These are phyloP conservation scores for Actias luna DNA, from an alignment of 2,888 invertebrate genomes.

Conservation along the genomic window DNA sequence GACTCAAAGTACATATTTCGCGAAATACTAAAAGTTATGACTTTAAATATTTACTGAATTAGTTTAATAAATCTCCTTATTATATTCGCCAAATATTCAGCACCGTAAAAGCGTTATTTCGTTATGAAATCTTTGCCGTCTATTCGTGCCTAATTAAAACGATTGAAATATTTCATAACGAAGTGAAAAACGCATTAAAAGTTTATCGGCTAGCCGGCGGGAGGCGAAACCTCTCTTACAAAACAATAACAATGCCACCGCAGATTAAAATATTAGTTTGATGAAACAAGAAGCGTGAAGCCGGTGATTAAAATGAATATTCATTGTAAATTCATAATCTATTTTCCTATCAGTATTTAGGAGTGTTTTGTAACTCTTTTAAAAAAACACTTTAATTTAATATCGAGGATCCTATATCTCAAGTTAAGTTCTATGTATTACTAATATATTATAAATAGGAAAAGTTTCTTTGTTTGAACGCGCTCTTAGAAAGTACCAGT, in stretches of 20 bases:
- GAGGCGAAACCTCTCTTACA: slow-evolving; percentile 30
- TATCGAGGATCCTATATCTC: neutral
- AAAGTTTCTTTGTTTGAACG: too few species aligned
- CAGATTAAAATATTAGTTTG: slow-evolving; percentile 32
- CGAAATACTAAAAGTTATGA: slow-evolving; percentile 30
- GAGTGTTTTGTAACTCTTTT: neutral
- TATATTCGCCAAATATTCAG: slow-evolving; percentile 39
- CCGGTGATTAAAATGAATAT: slow-evolving; percentile 8
- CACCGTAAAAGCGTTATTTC: slow-evolving; percentile 39
- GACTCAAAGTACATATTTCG: slow-evolving; percentile 22
- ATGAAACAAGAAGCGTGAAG: slow-evolving; percentile 6
- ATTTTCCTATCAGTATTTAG: neutral
- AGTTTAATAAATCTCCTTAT: slow-evolving; percentile 43
- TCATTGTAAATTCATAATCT: slow-evolving; percentile 1
- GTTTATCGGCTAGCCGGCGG: slow-evolving; percentile 49
- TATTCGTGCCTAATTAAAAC: slow-evolving; percentile 56
- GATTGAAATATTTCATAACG: slow-evolving; percentile 66
- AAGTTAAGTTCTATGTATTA: too few species aligned
- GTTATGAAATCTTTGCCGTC: slow-evolving; percentile 52
- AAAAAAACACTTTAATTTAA: neutral
- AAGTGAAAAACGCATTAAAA: slow-evolving; percentile 73
- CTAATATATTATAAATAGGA: too few species aligned
- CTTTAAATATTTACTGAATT: slow-evolving; percentile 35
- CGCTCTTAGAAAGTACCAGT: too few species aligned
- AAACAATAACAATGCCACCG: slow-evolving; percentile 49